Percentiles rank a stretch among this genome's conserved stretches.
Evolutionary conservation across 2,113 vertebrate genomes (phyloP).

Genomic region (Zingel zingel): DNA sequence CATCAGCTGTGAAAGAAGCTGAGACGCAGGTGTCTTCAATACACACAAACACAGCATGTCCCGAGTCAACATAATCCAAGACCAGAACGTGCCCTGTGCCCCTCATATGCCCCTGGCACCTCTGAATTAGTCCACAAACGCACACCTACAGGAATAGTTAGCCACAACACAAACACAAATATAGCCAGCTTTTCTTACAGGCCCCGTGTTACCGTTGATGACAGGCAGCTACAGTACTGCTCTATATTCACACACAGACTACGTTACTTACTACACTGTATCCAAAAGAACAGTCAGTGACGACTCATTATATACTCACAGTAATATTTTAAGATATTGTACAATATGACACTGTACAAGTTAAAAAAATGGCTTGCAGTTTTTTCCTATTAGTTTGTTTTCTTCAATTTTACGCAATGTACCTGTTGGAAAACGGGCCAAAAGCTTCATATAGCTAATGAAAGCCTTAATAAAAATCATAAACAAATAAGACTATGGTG

Average conservation of each 20-base stretch:
- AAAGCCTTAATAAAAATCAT: not conserved
- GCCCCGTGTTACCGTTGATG: conserved; percentile 29
- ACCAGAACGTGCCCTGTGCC: conserved; percentile 31
- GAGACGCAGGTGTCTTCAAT: conserved; percentile 61
- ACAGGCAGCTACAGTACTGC: conserved; percentile 11
- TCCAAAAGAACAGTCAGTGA: not conserved
- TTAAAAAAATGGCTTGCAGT: not conserved
- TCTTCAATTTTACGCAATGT: not conserved
- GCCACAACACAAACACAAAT: conserved; percentile 62
- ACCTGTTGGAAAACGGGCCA: not conserved
- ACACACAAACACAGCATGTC: conserved; percentile 19
- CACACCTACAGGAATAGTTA: conserved; percentile 26
- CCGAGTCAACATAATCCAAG: conserved; percentile 3
- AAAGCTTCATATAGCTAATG: not conserved
- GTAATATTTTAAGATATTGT: not conserved
- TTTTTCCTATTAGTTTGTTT: not conserved
- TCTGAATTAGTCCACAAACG: conserved; percentile 33
- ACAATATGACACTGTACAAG: not conserved
- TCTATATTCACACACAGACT: conserved; percentile 11
- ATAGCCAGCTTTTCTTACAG: conserved; percentile 25
- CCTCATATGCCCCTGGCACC: conserved; percentile 53
- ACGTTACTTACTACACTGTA: not conserved
- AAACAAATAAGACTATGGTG: not conserved
- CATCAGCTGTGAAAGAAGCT: conserved; percentile 54
- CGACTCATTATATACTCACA: not conserved